These are phyloP conservation scores for Troides helena DNA, from an alignment of 2,888 invertebrate species.

Conservation along the genomic window DNA sequence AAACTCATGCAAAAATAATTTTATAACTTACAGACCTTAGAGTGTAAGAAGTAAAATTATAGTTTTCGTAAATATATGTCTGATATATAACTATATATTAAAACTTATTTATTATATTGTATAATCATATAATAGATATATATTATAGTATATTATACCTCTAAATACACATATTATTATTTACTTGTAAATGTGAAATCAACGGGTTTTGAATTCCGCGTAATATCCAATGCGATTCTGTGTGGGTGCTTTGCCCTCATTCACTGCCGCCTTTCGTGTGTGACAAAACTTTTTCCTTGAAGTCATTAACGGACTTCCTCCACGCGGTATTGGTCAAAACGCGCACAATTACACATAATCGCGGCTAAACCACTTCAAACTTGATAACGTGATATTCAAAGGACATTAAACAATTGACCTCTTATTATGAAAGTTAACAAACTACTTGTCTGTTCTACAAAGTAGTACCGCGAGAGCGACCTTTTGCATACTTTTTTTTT, in stretches of 20 bases:
- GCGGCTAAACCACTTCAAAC: constrained; percentile 15
- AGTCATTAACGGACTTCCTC: constrained; percentile 28
- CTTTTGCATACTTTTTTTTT: neutral
- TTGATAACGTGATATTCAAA: constrained; percentile 22
- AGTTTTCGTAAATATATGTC: neutral
- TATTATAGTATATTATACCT: no score
- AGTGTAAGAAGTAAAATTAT: no score
- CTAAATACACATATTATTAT: neutral
- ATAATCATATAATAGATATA: no score
- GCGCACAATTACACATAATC: constrained; percentile 28
- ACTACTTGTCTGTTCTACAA: neutral
- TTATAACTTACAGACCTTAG: no score
- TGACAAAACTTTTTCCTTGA: constrained; percentile 30
- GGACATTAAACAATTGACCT: constrained; percentile 15
- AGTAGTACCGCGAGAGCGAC: neutral
- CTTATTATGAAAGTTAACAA: neutral
- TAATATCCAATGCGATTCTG: constrained; percentile 10
- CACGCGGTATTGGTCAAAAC: constrained; percentile 29
- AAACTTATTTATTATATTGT: no score
- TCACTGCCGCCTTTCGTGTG: constrained; percentile 17
- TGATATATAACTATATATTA: neutral
- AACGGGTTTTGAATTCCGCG: constrained; percentile 14
- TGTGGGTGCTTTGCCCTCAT: constrained; percentile 27
- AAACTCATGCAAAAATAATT: no score
- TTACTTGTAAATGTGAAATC: constrained; percentile 8